Evolutionary conservation across 2,888 invertebrate species (phyloP).

Genomic region (Gymnoscelis rufifasciata): DNA sequence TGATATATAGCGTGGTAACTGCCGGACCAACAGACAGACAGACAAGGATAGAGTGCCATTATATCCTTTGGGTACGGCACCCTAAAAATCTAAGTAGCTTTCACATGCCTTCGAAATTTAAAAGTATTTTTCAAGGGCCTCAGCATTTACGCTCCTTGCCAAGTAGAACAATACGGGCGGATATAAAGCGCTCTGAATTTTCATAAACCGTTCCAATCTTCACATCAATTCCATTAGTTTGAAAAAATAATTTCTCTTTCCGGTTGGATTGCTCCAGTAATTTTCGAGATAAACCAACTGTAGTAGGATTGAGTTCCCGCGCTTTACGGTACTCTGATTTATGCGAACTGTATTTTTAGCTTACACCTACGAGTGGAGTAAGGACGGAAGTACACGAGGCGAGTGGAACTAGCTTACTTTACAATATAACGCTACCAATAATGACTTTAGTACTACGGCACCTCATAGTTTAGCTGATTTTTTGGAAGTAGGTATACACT

Average conservation of each 20-base stretch:
- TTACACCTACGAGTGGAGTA: constrained; percentile 10
- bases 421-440: no score
- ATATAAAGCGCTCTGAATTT: not conserved
- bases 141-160: not conserved
- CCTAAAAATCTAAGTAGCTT: no score
- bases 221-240: not conserved
- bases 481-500: no score
- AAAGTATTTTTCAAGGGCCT: no score
- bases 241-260: not conserved
- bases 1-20: no score
- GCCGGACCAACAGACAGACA: no score
- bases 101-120: no score
- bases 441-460: no score
- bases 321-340: constrained; percentile 16
- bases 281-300: constrained; percentile 8
- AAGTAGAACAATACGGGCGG: not conserved
- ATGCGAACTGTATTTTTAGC: constrained; percentile 17
- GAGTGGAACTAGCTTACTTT: no score
- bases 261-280: constrained; percentile 5
- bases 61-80: no score
- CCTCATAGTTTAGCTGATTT: no score
- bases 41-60: no score
- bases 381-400: constrained; percentile 8
- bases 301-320: constrained; percentile 13
- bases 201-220: not conserved